Base-by-base conservation (phyloP, 2,113 vertebrate genomes). In the Otolemur garnettii region DNA sequence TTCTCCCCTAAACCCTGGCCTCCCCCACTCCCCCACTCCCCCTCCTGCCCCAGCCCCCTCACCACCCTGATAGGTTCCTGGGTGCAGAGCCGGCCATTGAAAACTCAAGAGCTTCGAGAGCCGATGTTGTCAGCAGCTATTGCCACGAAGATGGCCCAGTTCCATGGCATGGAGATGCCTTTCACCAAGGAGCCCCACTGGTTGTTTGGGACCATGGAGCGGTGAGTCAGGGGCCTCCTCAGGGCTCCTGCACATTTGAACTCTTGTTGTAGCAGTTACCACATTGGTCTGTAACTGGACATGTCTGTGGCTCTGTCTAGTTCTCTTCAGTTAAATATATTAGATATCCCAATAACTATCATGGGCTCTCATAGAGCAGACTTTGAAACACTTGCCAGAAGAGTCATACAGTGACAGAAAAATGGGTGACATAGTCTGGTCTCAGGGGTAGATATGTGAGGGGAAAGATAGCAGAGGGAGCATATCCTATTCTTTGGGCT, bases 131-230 rank as follows among this genome's bases (percentile, higher is more conserved):
- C 99, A 0, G 97, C 97, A 35, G 99, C 99, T 98, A 99, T 99
- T 1, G 99, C 99, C 0, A 94, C 75, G 5, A 99, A 99, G 97
- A 87, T 99, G 99, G 99, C 99, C 3, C 98, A 91, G 22, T 99
- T 99, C 98, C 99, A 99, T 2, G 97, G 98, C n/a, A 99, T 99
- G 99, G 97, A 97, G 66, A 99, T 99, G 99, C 99, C 99, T 55
- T 99, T 99, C 97, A 99, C 99, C 97, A 99, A 99, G 97, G 99
- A 99, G 97, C 99, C 99, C 17, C 99, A 98, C 88, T 99, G 99
- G 99, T 98, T 99, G 0, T 99, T 99, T 53, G 98, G 98, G 97
- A 99, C 99, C 97, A 99, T 99, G 98, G 98, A 99, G 85, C 97
- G 98, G 99, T 99, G 97, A 98, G 98, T 92, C 11, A 0, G 60